Evolutionary conservation across 2,797 vertebrate genomes (phyloP).

Genomic region (Chaetophractus vellerosus): DNA sequence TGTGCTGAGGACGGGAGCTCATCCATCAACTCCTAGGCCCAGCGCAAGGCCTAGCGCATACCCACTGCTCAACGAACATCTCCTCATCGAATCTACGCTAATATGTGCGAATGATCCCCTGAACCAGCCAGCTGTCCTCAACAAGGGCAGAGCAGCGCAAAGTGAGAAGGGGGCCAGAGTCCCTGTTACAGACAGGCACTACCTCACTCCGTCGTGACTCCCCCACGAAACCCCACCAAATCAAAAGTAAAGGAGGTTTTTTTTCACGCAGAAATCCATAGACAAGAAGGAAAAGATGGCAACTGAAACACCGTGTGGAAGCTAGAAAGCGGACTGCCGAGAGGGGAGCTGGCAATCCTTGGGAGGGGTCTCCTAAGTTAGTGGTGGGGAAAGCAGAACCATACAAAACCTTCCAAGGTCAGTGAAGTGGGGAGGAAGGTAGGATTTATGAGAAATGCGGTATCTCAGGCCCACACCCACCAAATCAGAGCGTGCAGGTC

Average conservation of each 20-base stretch:
- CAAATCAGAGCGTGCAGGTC: neutral
- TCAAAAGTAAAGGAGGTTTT: neutral
- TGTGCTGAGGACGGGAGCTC: neutral
- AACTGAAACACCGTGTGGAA: neutral
- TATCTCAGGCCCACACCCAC: neutral
- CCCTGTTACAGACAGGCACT: neutral
- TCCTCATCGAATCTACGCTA: neutral
- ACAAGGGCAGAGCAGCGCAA: neutral
- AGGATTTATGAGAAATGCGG: neutral
- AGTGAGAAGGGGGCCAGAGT: neutral
- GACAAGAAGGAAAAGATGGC: neutral
- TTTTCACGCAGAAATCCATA: neutral
- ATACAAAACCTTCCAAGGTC: neutral
- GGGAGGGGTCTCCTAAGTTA: neutral
- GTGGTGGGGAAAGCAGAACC: neutral
- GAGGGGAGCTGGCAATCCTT: fast-evolving
- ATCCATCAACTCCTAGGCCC: neutral
- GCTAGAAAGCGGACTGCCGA: neutral
- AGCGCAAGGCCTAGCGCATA: no score
- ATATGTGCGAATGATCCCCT: neutral
- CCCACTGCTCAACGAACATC: neutral
- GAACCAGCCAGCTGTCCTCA: neutral
- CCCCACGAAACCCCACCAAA: no score
- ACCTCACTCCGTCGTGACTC: neutral
- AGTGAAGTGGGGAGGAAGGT: neutral